Evolutionary conservation across 2,113 vertebrate species (phyloP).

Genomic region (Leucopsar rothschildi): DNA sequence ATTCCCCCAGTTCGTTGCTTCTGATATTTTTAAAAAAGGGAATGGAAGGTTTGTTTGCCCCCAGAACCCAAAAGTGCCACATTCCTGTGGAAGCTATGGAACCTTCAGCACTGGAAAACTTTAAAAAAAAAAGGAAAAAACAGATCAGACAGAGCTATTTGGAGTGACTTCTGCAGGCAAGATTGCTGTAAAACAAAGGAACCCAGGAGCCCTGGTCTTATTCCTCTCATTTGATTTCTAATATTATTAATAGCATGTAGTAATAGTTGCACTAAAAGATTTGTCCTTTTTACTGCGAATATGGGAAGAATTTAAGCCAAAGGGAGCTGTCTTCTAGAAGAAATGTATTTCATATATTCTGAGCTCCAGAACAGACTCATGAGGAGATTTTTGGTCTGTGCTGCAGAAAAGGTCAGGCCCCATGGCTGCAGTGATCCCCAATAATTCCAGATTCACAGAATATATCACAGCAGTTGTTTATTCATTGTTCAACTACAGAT

Average conservation of each 20-base stretch:
- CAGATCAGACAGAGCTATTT: neutral
- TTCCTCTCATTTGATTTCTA: neutral
- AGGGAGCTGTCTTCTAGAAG: neutral
- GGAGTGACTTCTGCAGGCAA: neutral
- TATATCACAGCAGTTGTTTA: neutral
- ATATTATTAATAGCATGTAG: neutral
- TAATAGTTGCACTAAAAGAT: neutral
- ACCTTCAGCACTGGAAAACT: neutral
- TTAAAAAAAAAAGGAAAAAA: neutral
- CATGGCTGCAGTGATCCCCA: accelerated
- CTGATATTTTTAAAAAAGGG: neutral
- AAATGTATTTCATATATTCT: neutral
- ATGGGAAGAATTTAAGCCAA: neutral
- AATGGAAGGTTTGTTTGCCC: neutral
- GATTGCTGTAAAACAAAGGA: neutral
- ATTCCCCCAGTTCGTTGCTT: neutral
- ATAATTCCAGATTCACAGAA: neutral
- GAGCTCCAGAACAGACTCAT: neutral
- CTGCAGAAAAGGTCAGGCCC: neutral
- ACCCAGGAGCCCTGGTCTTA: neutral
- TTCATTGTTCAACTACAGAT: neutral
- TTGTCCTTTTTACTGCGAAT: neutral
- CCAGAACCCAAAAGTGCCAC: neutral
- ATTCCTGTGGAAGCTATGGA: neutral
- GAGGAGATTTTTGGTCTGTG: neutral